These are phyloP conservation scores for roundworm (Caenorhabditis elegans) DNA, from an alignment of 1,140 invertebrate species.

Conservation along the genomic window WBcel235 BX284603.4:3387501-3388000, in stretches of 20 bases:
- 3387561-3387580: neutral
- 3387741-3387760: neutral
- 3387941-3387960: too few species aligned
- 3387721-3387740: neutral
- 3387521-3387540: neutral
- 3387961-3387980: too few species aligned
- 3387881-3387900: too few species aligned
- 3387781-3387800: neutral
- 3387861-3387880: too few species aligned
- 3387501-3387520: neutral
- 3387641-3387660: neutral
- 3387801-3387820: neutral
- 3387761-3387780: neutral
- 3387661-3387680: neutral
- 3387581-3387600: neutral
- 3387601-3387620: neutral
- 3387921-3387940: too few species aligned
- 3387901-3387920: too few species aligned
- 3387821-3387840: neutral
- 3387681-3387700: neutral
- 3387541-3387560: neutral
- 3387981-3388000: too few species aligned
- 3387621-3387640: neutral
- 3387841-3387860: too few species aligned
- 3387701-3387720: neutral